A percentile compares a stretch with the other conserved stretches of the same genome.
Conservation (phyloP, 2,113 vertebrate species). For the Pterocles orientalis region DNA sequence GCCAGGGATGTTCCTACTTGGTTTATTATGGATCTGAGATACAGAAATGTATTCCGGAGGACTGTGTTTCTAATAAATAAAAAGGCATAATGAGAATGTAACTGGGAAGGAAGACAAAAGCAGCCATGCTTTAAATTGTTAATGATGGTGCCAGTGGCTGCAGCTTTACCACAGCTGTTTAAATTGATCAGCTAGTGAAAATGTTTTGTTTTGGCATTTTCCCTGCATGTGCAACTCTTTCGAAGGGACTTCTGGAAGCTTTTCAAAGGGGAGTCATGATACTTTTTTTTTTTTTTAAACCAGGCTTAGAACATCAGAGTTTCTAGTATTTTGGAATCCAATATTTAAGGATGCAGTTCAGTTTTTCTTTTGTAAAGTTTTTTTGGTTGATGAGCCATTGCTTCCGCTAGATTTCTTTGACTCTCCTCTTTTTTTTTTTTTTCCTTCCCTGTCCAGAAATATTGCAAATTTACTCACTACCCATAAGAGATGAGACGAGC, state of each 20-base stretch:
- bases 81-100: slow-evolving; percentile 75
- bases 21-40: slow-evolving; percentile 65
- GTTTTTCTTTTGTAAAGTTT: slow-evolving; percentile 22
- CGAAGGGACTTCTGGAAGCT: slow-evolving; percentile 28
- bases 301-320: neutral
- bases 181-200: slow-evolving; percentile 67
- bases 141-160: slow-evolving; percentile 74
- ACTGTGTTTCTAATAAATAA: slow-evolving; percentile 77
- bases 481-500: neutral
- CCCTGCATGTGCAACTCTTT: slow-evolving; percentile 57
- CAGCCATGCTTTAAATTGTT: slow-evolving; percentile 76
- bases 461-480: neutral
- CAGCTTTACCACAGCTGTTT: slow-evolving; percentile 74
- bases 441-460: neutral
- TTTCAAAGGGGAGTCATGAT: slow-evolving; percentile 58
- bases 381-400: neutral
- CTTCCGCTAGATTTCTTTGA: neutral
- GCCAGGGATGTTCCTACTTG: slow-evolving; percentile 28
- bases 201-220: slow-evolving; percentile 62
- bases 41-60: slow-evolving; percentile 65
- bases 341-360: slow-evolving; percentile 5
- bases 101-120: slow-evolving; percentile 76
- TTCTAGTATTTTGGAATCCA: slow-evolving; percentile 17
- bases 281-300: slow-evolving; percentile 13
- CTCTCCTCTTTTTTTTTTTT: too few species aligned